Base-by-base conservation (phyloP, 2,888 invertebrate species). In the Nebria brevicollis region DNA sequence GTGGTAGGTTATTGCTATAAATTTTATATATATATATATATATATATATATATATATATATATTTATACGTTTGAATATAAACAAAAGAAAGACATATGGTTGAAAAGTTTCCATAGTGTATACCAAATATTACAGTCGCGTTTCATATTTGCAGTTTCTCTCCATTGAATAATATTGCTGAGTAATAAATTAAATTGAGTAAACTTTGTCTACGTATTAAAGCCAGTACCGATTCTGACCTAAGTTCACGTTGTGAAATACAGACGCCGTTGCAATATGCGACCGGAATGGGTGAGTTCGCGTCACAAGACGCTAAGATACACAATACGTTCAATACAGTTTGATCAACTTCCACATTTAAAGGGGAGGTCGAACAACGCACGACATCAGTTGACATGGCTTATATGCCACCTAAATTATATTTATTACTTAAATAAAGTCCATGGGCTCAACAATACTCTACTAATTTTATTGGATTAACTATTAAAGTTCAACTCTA, bases 181-280 rank as follows among this genome's bases (percentile, higher is more conserved):
- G 64, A 80, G 75, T 75, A 75, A 80, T 75, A 75, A 75, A 75
- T 75, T 80, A 75, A 80, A 80, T 75, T 80, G 80, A 70, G 75
- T 75, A 80, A 80, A 75, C 43, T 80, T 74, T 79, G 79, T 75
- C 79, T 42, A 75, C 68, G 75, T 75, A 68, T 75, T 70, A 75
- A 80, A 75, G 75, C 41, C 72, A 26, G 66, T 75, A 65, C 66
- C 54, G 54, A 54, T 54, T 54, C 13, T 8, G 26, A 73, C 43
- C 54, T 70, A 80, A 80, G 80, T 80, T 80, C 42, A 70, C 75
- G 68, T 68, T 68, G n/a, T 75, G 80, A 70, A 75, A 80, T 75
- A 72, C 80, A 75, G 80, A 80, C 72, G 80, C 75, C 75, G 70
- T n/a, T 75, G 80, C 75, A 80, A 80, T 80, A 66, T 80, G 80